Evolutionary conservation across 2,797 vertebrate genomes (phyloP).

Genomic region (Ataeniobius toweri): DNA sequence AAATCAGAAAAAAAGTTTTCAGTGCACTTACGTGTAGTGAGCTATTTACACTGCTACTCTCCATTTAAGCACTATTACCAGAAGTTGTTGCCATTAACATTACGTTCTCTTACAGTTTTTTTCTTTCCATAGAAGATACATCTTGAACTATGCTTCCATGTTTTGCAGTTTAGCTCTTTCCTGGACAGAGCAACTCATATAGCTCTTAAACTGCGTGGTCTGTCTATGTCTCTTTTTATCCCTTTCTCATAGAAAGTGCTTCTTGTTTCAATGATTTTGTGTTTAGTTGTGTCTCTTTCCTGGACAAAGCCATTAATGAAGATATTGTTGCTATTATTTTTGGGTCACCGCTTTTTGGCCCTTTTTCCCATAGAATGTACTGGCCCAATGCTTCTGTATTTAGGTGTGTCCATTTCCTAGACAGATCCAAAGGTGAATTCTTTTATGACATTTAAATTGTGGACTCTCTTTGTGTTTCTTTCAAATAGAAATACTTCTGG

Average conservation of each 20-base stretch:
- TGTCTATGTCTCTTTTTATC: background rate
- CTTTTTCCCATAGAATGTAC: background rate
- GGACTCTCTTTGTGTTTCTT: no score
- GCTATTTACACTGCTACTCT: background rate
- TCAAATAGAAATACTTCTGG: no score
- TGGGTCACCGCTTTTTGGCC: background rate
- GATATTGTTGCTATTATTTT: background rate
- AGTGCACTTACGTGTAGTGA: no score
- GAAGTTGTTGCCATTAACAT: background rate
- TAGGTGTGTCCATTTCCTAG: background rate
- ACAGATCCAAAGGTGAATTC: no score
- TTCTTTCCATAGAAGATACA: background rate
- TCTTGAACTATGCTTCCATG: background rate
- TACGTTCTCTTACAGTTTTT: background rate
- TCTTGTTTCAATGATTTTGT: background rate
- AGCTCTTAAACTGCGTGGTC: background rate
- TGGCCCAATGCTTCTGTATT: background rate
- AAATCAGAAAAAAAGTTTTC: constrained; percentile 29
- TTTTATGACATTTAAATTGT: no score
- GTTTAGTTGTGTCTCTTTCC: background rate
- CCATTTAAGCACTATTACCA: background rate
- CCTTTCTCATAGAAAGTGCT: background rate
- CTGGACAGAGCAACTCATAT: background rate
- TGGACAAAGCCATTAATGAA: background rate
- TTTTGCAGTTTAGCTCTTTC: background rate